phyloP scores from a whole-genome alignment of 2,113 vertebrate species.

The Epinephelus lanceolatus region DNA sequence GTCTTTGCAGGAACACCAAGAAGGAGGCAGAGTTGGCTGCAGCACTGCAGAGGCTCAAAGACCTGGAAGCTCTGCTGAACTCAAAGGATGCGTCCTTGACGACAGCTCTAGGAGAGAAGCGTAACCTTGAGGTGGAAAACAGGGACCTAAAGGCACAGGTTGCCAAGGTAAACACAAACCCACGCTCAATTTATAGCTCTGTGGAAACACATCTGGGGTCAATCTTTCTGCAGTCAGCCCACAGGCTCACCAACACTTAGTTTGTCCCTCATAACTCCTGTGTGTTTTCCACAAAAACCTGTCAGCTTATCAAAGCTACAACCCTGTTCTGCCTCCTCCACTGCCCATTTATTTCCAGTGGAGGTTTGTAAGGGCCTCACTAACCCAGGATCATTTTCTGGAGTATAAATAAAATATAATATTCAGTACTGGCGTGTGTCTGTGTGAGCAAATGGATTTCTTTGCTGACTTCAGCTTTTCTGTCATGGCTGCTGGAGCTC shows the following conservation, averaged over 20 bases:
- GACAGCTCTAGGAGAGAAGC: constrained; percentile 91
- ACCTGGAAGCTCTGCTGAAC: constrained; percentile 93
- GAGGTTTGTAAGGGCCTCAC: not conserved
- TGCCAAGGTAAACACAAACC: constrained; percentile 87
- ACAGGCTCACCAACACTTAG: not conserved
- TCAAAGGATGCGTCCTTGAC: constrained; percentile 91
- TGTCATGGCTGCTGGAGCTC: constrained; percentile 1
- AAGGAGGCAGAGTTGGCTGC: constrained; percentile 90
- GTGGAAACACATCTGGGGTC: constrained; percentile 62
- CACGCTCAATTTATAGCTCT: not conserved
- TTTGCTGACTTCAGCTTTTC: not conserved
- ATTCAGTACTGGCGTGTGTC: not conserved
- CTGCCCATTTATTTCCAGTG: not conserved
- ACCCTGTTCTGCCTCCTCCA: not conserved
- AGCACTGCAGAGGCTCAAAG: constrained; percentile 90
- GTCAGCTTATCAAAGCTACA: not conserved
- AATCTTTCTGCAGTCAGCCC: not conserved
- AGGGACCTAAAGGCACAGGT: constrained; percentile 89
- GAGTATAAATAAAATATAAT: not conserved
- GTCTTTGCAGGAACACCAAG: constrained; percentile 88
- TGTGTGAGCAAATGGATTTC: not conserved
- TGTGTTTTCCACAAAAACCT: constrained; percentile 11
- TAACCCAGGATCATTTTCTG: not conserved
- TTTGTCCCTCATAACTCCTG: not conserved
- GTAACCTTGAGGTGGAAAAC: constrained; percentile 89